These are phyloP conservation scores for Nasonia giraulti DNA, from an alignment of 1,140 invertebrate species.

Conservation along the genomic window DNA sequence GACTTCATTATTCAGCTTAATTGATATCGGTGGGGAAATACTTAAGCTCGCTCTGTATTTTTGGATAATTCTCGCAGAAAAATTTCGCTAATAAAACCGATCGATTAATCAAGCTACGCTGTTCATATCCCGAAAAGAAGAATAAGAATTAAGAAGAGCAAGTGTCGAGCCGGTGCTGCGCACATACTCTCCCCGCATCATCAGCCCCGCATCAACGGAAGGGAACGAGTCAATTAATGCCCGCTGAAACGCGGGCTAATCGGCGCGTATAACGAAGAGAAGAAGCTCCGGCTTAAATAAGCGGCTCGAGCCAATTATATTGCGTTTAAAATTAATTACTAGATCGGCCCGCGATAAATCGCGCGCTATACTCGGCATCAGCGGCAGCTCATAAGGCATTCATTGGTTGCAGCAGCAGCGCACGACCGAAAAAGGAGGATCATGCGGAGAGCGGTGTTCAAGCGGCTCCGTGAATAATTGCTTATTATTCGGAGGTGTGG, in stretches of 20 bases:
- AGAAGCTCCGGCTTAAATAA: constrained; percentile 24
- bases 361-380: background rate
- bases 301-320: constrained; percentile 58
- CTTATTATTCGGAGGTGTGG: background rate
- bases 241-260: constrained; percentile 31
- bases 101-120: background rate
- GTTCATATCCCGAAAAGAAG: background rate
- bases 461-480: constrained; percentile 9
- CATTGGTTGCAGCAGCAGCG: background rate
- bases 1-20: background rate
- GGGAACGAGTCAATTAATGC: constrained; percentile 40
- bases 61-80: too few relatives aligned
- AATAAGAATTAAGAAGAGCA: background rate
- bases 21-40: background rate
- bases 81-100: background rate
- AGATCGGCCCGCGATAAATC: constrained; percentile 57
- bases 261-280: constrained; percentile 35
- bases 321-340: constrained; percentile 64
- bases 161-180: background rate
- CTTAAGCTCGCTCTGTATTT: too few relatives aligned
- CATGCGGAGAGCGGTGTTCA: background rate
- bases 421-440: background rate
- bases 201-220: too few relatives aligned
- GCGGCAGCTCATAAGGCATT: constrained; percentile 44
- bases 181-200: background rate